A percentile compares a stretch with the other conserved stretches of the same genome.
Conservation (phyloP, 2,113 vertebrate species). For the Spea bombifrons region DNA sequence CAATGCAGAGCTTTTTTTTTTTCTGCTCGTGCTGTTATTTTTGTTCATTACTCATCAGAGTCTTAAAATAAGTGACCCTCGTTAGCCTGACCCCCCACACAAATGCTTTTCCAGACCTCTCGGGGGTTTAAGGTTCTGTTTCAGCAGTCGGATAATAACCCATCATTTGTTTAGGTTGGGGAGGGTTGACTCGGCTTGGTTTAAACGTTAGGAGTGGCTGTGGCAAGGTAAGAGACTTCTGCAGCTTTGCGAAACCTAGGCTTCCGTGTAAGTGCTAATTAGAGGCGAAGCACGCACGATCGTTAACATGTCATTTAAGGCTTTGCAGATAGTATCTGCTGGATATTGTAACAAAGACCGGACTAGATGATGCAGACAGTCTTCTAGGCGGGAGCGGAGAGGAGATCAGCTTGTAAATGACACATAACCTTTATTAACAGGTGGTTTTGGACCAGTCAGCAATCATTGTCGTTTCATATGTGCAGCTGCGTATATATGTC, state of each 20-base stretch:
- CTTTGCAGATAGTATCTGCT: conserved; percentile 40
- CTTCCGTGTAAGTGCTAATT: conserved; percentile 30
- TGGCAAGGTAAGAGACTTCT: conserved; percentile 32
- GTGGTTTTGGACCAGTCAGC: not conserved
- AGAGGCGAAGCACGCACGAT: conserved; percentile 10
- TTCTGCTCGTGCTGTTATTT: too few relatives aligned
- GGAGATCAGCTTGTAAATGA: conserved; percentile 15
- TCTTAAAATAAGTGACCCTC: too few relatives aligned
- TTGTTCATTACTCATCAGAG: too few relatives aligned
- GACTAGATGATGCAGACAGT: conserved; percentile 28
- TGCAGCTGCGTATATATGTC: too few relatives aligned
- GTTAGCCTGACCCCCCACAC: too few relatives aligned
- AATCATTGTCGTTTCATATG: too few relatives aligned
- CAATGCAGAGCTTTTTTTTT: too few relatives aligned
- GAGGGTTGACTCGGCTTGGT: not conserved
- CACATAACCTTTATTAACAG: conserved; percentile 14
- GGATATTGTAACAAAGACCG: conserved; percentile 2
- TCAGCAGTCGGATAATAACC: conserved; percentile 33
- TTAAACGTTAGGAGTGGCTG: conserved; percentile 33
- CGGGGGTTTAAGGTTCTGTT: conserved; percentile 9
- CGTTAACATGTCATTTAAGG: conserved; percentile 42
- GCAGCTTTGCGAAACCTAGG: conserved; percentile 25
- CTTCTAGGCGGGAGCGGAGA: conserved; percentile 10
- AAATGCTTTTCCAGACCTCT: not conserved
- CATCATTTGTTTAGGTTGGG: conserved; percentile 15